These are phyloP conservation scores for Phymatocera aterrima DNA, from an alignment of 2,888 invertebrate species.

Conservation along the genomic window DNA sequence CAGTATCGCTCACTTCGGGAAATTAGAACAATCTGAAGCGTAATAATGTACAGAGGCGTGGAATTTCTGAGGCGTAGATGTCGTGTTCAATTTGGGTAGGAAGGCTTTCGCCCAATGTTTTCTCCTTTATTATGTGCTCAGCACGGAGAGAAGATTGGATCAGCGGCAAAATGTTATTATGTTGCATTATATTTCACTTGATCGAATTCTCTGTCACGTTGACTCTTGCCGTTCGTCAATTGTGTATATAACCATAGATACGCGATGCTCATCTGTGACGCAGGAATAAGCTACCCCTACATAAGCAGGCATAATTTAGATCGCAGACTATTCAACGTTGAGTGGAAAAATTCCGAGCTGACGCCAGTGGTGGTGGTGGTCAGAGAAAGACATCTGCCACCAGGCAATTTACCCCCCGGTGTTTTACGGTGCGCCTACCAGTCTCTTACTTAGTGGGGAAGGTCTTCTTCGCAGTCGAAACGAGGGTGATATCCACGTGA, in stretches of 20 bases:
- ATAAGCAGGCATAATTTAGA: background rate
- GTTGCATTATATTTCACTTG: too few species aligned
- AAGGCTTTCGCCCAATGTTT: background rate
- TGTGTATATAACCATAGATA: too few species aligned
- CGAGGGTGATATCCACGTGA: constrained; percentile 36
- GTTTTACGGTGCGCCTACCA: constrained; percentile 3
- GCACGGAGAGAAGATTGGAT: too few species aligned
- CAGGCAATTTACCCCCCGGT: constrained; percentile 42
- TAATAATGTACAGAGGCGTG: background rate
- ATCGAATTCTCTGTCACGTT: too few species aligned
- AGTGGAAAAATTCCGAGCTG: background rate
- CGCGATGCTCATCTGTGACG: too few species aligned
- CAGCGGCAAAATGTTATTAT: too few species aligned
- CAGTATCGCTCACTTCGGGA: background rate
- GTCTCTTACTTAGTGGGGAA: constrained; percentile 15
- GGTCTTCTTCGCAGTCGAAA: constrained; percentile 31
- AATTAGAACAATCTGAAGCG: constrained; percentile 28
- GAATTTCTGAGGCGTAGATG: background rate
- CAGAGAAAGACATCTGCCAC: constrained; percentile 40
- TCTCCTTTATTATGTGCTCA: too few species aligned
- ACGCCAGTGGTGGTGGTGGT: constrained; percentile 31
- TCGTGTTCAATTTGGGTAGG: background rate
- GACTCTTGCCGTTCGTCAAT: too few species aligned
- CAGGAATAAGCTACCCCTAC: too few species aligned
- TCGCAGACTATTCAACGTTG: constrained; percentile 1